A percentile compares a stretch with the other conserved stretches of the same genome.
Conservation (phyloP, 1,140 invertebrate species). For the Nephila pilipes region DNA sequence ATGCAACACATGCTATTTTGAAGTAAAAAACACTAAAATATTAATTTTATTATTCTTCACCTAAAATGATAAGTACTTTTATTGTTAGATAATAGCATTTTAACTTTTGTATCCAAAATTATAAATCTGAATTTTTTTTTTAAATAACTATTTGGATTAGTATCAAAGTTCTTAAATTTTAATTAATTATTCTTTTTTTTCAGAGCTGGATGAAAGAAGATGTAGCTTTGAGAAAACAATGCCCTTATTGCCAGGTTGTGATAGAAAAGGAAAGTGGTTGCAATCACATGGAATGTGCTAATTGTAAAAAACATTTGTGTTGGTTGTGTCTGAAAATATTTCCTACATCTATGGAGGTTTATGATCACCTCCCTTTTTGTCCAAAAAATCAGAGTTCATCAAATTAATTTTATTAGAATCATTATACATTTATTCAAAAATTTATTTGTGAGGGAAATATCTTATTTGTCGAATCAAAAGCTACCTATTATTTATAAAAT, state of each 20-base stretch:
- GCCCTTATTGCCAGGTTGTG: conserved; percentile 72
- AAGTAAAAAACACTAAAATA: too few relatives aligned
- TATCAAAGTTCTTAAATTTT: background rate
- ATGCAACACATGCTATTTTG: too few relatives aligned
- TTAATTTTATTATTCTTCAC: too few relatives aligned
- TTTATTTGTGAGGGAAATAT: too few relatives aligned
- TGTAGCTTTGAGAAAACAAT: conserved; percentile 43
- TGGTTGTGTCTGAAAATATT: conserved; percentile 76
- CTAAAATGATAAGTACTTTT: too few relatives aligned
- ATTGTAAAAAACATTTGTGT: conserved; percentile 77
- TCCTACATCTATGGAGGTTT: conserved; percentile 7
- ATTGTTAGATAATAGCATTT: too few relatives aligned
- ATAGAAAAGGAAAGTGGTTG: conserved; percentile 78
- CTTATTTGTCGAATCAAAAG: too few relatives aligned
- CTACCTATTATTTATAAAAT: too few relatives aligned
- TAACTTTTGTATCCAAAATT: too few relatives aligned
- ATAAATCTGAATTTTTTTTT: background rate
- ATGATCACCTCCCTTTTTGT: conserved; percentile 67
- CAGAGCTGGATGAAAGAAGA: conserved; percentile 64
- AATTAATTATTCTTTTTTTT: background rate
- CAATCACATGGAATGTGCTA: conserved; percentile 77
- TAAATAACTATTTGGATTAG: too few relatives aligned
- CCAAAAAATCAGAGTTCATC: conserved; percentile 17
- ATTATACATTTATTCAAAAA: too few relatives aligned
- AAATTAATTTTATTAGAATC: background rate